Evolutionary conservation across 2,888 invertebrate genomes (phyloP), one percentile per base, ranked within the genome.

Genomic region (Mimumesa dahlbomi): DNA sequence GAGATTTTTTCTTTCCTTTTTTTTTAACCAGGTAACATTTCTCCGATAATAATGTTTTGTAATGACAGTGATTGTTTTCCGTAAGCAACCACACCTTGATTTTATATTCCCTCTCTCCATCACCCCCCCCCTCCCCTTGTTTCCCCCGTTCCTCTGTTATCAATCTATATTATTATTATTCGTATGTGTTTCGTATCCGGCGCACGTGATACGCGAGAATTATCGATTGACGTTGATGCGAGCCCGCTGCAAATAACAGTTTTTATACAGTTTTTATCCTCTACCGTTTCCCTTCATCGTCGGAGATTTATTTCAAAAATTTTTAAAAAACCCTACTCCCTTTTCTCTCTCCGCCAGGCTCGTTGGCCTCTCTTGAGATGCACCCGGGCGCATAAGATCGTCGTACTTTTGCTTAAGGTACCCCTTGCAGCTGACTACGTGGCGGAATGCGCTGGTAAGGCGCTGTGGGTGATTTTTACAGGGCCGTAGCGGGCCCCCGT

Each of bases 401-500:
- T 50, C 65, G 68, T 77, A 72, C 72, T 77, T 75, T 72, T 61
- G 72, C 66, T 57, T 43, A 57, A 64, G 64, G 65, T 71, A 78
- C 67, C 66, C 71, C 76, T 71, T 42, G 69, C 70, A 73, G 53
- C 65, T 18, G 73, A 38, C 70, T 83, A 84, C 83, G 84, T 82
- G 84, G 84, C 62, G 83, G 84, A 83, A 83, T 82, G 81, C 75
- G 69, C 72, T 68, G 38, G 57, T 38, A 63, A 50, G 34, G 62
- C 71, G 70, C 77, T 64, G 75, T 67, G 74, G 76, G 72, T 72
- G 77, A 81, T 82, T 77, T 77, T 79, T 59, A 68, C 83, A 81
- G 75, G 76, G 77, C 83, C 83, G 83, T 82, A 77, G 49, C 29
- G 52, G 64, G n/a, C 49, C 29, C 22, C 18, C 42, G 11, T 42